Conservation (phyloP, 2,888 invertebrate genomes). For the Drosophila recens region DNA sequence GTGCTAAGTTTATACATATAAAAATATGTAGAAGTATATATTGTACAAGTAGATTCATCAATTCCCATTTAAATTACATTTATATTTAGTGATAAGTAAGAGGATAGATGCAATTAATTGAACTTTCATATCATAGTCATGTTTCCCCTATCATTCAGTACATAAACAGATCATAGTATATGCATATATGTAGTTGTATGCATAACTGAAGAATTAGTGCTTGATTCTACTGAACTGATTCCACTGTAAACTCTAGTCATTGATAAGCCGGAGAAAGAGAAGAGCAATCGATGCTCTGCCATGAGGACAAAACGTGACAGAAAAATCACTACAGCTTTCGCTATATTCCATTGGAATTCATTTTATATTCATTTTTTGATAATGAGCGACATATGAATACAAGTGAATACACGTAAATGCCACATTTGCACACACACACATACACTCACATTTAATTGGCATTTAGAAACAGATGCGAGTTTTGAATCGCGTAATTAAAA, state of each 20-base stretch:
- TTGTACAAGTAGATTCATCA: not conserved
- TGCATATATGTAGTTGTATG: not conserved
- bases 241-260: conserved; percentile 1
- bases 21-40: not conserved
- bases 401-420: conserved; percentile 2
- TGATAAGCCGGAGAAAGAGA: conserved; percentile 18
- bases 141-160: not conserved
- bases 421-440: not conserved
- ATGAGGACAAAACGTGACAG: conserved; percentile 59
- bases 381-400: conserved; percentile 32
- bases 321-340: conserved; percentile 25
- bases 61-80: not conserved
- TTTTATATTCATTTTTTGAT: conserved; percentile 39
- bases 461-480: not conserved
- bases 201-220: not conserved
- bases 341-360: conserved; percentile 32
- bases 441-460: not conserved
- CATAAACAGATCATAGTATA: not conserved
- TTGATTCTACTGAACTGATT: not conserved
- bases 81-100: conserved; percentile 17
- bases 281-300: conserved; percentile 1
- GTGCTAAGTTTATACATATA: not conserved
- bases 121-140: not conserved
- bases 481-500: conserved; percentile 8
- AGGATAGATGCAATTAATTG: not conserved